phyloP scores from a whole-genome alignment of 2,888 invertebrate species.

The Aromia moschata region DNA sequence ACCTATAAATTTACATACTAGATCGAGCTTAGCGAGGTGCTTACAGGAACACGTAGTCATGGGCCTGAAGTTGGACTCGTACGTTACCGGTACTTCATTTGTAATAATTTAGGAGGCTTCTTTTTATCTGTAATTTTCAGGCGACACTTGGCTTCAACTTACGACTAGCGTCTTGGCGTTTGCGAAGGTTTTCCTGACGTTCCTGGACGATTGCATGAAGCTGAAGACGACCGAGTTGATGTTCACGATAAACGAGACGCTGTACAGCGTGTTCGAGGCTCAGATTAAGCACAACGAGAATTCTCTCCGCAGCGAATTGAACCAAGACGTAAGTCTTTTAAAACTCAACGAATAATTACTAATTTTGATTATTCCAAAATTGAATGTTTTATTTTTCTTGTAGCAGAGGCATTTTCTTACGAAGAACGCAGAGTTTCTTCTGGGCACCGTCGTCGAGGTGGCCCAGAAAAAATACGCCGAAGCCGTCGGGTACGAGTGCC shows the following conservation, averaged over 20 bases:
- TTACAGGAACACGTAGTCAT: slow-evolving; percentile 75
- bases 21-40: slow-evolving; percentile 67
- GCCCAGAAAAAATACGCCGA: slow-evolving; percentile 71
- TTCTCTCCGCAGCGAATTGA: slow-evolving; percentile 67
- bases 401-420: slow-evolving; percentile 65
- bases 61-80: slow-evolving; percentile 74
- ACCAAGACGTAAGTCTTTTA: slow-evolving; percentile 64
- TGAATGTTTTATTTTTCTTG: slow-evolving; percentile 39
- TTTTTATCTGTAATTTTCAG: slow-evolving; percentile 51
- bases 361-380: slow-evolving; percentile 11
- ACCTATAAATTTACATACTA: slow-evolving; percentile 81
- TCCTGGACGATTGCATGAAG: slow-evolving; percentile 80
- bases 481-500: slow-evolving; percentile 69
- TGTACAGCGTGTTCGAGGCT: slow-evolving; percentile 77
- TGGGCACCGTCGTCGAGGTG: slow-evolving; percentile 72
- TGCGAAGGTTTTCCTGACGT: slow-evolving; percentile 76
- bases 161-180: slow-evolving; percentile 85
- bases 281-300: slow-evolving; percentile 74
- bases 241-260: slow-evolving; percentile 75
- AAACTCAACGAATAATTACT: too few relatives aligned
- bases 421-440: slow-evolving; percentile 77
- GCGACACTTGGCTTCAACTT: slow-evolving; percentile 76
- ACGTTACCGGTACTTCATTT: slow-evolving; percentile 65
- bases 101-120: neutral
- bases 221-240: slow-evolving; percentile 80